phyloP scores from a whole-genome alignment of 2,797 vertebrate species.

The Falco columbarius region DNA sequence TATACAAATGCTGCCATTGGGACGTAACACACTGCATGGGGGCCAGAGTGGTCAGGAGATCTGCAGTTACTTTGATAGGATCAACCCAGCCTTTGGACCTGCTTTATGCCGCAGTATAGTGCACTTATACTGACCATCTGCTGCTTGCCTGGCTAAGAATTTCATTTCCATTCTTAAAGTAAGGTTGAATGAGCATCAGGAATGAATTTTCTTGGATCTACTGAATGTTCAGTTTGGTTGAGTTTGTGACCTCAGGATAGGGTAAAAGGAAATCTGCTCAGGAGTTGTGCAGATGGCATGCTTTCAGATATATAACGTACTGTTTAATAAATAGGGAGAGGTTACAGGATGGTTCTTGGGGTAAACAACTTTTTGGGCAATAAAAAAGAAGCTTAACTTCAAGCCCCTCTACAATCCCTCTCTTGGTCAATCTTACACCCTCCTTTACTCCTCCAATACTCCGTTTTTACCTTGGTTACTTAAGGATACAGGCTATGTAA shows the following conservation, averaged over 20 bases:
- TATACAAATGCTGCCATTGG: background rate
- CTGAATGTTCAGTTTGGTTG: background rate
- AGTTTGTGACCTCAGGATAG: background rate
- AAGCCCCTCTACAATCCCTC: background rate
- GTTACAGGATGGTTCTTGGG: background rate
- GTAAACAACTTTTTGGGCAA: background rate
- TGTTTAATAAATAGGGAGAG: background rate
- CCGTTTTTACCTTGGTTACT: background rate
- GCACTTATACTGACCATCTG: background rate
- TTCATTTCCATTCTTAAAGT: background rate
- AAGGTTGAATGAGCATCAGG: background rate
- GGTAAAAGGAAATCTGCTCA: background rate
- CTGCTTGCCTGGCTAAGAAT: background rate
- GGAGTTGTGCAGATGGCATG: background rate
- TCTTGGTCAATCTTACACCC: background rate
- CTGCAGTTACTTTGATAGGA: background rate
- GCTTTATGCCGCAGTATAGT: background rate
- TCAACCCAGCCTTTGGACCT: background rate
- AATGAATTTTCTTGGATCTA: background rate
- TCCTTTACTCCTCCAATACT: background rate
- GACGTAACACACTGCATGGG: background rate
- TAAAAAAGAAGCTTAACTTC: background rate
- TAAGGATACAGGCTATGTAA: background rate
- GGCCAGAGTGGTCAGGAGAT: background rate
- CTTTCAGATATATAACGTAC: background rate